Base-by-base conservation (phyloP, 1,140 invertebrate genomes). In the Hirudo medicinalis region DNA sequence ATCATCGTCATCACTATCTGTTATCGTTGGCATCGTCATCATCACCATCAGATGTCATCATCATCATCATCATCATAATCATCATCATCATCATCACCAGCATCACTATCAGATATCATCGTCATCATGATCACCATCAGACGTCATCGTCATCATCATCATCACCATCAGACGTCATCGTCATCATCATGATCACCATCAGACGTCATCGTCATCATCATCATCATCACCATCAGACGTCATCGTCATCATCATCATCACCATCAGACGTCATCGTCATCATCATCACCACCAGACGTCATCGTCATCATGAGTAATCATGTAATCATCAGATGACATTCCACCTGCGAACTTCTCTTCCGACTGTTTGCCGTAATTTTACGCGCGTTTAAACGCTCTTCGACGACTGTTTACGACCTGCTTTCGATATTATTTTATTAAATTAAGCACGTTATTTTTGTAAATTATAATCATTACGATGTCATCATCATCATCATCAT, bases 141-240 rank as follows among this genome's bases (percentile, higher is more conserved):
- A 36, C 2, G 6, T 36, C 2, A 36, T 36, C 32, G 32, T 36
- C 32, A 36, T 36, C 32, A 36, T n/a, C 66, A 67, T 32, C 66
- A 67, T 67, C 66, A 36, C 6, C 32, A 67, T 13, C 66, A 67
- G 11, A 4, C 29, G 13, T 67, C 66, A 67, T 67, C 66, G 13
- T 67, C 66, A 67, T 13, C 66, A 67, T 68, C 67, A 68, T 68
- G 3, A 68, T 68, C 67, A 68, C 25, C n/a, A 68, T 9, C 67
- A 68, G 0, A n/a, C 36, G n/a, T 32, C 36, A 68, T 32, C 67
- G 32, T 19, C 67, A 68, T 19, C 40, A 32, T 8, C 40, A n/a
- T 63, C 57, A n/a, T 63, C 57, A n/a, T 32, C 29, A 32, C 17
- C 57, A 63, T 63, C 57, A 63, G n/a, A 17, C 63, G 27, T 32